Conservation (phyloP, 2,888 invertebrate genomes). For the Orthosia gracilis region DNA sequence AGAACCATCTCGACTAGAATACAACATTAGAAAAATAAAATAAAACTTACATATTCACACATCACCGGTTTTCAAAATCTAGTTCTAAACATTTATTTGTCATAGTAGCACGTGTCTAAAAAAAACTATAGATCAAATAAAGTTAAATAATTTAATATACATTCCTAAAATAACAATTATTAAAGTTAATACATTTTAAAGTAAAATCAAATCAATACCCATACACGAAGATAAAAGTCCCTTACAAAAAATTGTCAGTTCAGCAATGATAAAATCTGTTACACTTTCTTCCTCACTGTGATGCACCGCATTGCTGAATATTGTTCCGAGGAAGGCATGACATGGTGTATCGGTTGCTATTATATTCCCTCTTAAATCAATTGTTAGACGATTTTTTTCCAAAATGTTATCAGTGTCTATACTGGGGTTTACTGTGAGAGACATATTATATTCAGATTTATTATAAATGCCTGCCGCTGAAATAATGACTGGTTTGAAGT, state of each 20-base stretch:
- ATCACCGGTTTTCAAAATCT: not conserved
- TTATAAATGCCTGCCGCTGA: constrained; percentile 69
- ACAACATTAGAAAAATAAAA: not conserved
- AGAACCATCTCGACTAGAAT: not conserved
- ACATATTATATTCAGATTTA: constrained; percentile 41
- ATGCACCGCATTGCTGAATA: constrained; percentile 81
- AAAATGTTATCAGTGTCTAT: constrained; percentile 51
- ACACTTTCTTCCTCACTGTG: constrained; percentile 75
- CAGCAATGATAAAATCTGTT: constrained; percentile 83
- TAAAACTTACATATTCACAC: too few species aligned
- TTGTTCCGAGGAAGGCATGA: constrained; percentile 85
- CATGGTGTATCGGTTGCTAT: constrained; percentile 83
- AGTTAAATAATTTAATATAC: constrained; percentile 64
- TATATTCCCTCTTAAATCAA: constrained; percentile 86
- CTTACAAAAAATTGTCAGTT: constrained; percentile 86
- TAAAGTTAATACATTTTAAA: constrained; percentile 69
- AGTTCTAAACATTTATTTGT: not conserved
- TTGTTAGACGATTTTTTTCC: constrained; percentile 71
- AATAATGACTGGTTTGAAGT: constrained; percentile 68
- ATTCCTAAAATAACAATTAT: constrained; percentile 63
- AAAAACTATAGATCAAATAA: constrained; percentile 54
- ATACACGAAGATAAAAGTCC: constrained; percentile 84
- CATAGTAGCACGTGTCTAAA: constrained; percentile 17
- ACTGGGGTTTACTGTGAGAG: constrained; percentile 11
- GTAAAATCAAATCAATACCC: constrained; percentile 85